Base-by-base conservation (phyloP, 2,888 invertebrate species). In the Rhodophaea formosa region DNA sequence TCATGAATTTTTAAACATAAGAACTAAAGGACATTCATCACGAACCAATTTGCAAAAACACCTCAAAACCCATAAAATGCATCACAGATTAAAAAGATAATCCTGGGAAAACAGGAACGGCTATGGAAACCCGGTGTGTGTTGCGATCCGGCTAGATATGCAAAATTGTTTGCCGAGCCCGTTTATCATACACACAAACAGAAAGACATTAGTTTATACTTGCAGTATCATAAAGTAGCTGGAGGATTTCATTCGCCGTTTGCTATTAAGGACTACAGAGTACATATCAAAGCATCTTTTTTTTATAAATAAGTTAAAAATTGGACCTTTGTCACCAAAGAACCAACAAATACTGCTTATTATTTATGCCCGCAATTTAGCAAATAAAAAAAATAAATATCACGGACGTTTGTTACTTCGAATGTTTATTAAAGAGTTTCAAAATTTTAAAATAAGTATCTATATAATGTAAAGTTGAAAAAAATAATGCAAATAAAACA, bases 121-220 rank as follows among this genome's bases (percentile, higher is more conserved):
- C 35, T 12, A 49, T 29, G 56, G 29, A 56, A 56, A 49, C 15
- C 29, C 49, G 47, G 47, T 43, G 56, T 56, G 42, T 56, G 49
- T 56, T 56, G 42, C 49, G 56, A 56, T 56, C 15, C 44, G 61
- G 44, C 60, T 52, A 59, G 73, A 74, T 74, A 74, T 71, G 72
- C 72, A 73, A 70, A 68, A 68, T 63, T 67, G 66, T 68, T 67
- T 65, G 68, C 68, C 62, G 62, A 59, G 53, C 57, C 59, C 66
- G 53, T 73, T 68, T 65, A 67, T 74, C 72, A 71, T 62, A 46
- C 39, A 58, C 52, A 57, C 53, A 23, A 5, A 23, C 23, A 23
- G 3, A 58, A 55, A 65, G 68, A 69, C 68, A 69, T 72, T 66
- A 69, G 64, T 72, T 43, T 8, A 1, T 17, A 53, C 42, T 17